A percentile compares a stretch with the other conserved stretches of the same genome.
Conservation (phyloP, 2,888 invertebrate genomes). For the Pollenia griseotomentosa region DNA sequence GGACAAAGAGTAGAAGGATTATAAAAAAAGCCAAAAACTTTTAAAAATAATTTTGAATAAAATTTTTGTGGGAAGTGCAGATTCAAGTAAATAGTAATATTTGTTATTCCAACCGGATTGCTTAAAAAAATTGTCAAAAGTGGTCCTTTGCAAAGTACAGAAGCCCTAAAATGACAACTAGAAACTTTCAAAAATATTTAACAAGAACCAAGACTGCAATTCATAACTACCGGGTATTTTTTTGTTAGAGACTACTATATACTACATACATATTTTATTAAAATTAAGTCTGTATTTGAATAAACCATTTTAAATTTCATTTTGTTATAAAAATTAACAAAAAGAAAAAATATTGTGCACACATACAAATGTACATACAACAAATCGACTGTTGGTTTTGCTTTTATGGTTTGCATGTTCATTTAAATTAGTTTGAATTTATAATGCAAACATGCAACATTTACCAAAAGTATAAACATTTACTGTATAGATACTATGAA, state of each 20-base stretch:
- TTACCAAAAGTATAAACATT: slow-evolving; percentile 19
- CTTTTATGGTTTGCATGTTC: slow-evolving; percentile 66
- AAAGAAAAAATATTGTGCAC: background rate
- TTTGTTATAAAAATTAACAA: slow-evolving; percentile 28
- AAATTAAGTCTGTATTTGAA: slow-evolving; percentile 16
- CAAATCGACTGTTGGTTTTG: slow-evolving; percentile 53
- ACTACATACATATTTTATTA: slow-evolving; percentile 2
- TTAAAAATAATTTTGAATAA: too few relatives aligned
- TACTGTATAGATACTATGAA: background rate
- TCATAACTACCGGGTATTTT: too few relatives aligned
- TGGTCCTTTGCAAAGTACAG: too few relatives aligned
- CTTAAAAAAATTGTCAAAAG: too few relatives aligned
- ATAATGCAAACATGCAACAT: slow-evolving; percentile 68
- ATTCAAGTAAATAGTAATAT: too few relatives aligned
- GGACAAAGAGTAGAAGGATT: background rate
- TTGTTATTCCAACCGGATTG: too few relatives aligned
- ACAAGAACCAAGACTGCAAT: too few relatives aligned
- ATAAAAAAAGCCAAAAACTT: background rate
- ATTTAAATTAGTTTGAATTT: slow-evolving; percentile 72
- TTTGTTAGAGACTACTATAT: too few relatives aligned
- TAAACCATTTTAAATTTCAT: slow-evolving; percentile 27
- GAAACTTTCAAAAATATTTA: too few relatives aligned
- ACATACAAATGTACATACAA: background rate
- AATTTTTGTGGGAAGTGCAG: too few relatives aligned
- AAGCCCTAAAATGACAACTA: too few relatives aligned